A percentile compares a stretch with the other conserved stretches of the same genome.
These are phyloP conservation scores for Psylliodes chrysocephalus DNA, from an alignment of 2,888 invertebrate genomes.

Conservation along the genomic window DNA sequence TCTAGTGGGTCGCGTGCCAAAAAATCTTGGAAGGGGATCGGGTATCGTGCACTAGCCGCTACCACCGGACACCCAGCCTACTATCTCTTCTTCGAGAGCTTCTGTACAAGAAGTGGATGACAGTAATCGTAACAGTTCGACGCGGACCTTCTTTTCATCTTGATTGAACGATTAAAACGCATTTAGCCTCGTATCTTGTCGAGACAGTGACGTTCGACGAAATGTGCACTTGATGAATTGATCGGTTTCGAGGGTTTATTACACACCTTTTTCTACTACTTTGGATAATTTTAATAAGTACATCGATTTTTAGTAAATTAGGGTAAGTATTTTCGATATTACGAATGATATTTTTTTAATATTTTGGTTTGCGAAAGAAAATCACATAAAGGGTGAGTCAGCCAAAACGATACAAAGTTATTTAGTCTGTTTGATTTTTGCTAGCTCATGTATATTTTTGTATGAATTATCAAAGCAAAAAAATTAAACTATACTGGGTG, in stretches of 20 bases:
- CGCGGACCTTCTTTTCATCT: constrained; percentile 6
- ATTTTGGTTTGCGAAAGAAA: too few species aligned
- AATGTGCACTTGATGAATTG: constrained; percentile 17
- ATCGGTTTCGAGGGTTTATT: background rate
- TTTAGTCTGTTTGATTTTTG: too few species aligned
- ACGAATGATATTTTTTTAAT: too few species aligned
- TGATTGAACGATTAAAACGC: background rate
- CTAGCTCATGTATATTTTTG: too few species aligned
- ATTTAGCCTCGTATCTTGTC: constrained; percentile 12
- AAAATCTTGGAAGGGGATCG: constrained; percentile 13
- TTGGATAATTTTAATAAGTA: background rate
- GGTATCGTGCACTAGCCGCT: background rate
- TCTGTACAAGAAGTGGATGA: constrained; percentile 23
- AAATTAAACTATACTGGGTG: too few species aligned
- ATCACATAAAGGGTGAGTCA: background rate
- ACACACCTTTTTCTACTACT: background rate
- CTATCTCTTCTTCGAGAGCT: constrained; percentile 27
- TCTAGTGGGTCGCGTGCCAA: constrained; percentile 31
- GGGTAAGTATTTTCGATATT: too few species aligned
- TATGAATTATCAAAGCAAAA: too few species aligned
- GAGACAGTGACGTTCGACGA: constrained; percentile 18
- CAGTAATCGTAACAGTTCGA: constrained; percentile 4
- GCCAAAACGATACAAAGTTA: too few species aligned
- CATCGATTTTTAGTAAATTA: background rate
- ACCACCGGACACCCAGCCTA: constrained; percentile 2